A percentile compares a stretch with the other conserved stretches of the same genome.
Conservation (phyloP, 2,888 invertebrate species). For the Cephus pygmeus region DNA sequence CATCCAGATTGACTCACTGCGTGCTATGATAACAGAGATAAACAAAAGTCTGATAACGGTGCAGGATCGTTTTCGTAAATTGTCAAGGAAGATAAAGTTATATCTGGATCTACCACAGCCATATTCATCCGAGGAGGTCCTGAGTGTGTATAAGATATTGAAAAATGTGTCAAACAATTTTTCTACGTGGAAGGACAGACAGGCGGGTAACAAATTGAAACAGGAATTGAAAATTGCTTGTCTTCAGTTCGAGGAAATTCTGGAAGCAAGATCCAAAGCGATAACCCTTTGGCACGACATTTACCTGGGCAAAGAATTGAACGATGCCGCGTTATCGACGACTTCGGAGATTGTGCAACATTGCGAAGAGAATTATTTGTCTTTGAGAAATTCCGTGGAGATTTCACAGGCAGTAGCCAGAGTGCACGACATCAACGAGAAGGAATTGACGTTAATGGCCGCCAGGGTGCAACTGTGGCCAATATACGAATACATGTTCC, state of each 20-base stretch:
- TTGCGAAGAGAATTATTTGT: constrained; percentile 28
- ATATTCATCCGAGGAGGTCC: constrained; percentile 39
- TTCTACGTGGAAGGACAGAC: constrained; percentile 31
- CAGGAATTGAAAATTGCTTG: constrained; percentile 40
- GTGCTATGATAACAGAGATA: constrained; percentile 46
- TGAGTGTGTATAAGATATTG: constrained; percentile 33
- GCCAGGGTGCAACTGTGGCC: constrained; percentile 69
- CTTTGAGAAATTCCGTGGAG: constrained; percentile 29
- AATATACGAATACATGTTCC: constrained; percentile 69
- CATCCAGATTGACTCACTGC: constrained; percentile 44
- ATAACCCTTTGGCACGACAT: constrained; percentile 43
- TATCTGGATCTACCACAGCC: constrained; percentile 42
- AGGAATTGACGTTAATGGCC: constrained; percentile 43
- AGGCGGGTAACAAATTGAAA: constrained; percentile 23
- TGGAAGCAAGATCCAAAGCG: constrained; percentile 30
- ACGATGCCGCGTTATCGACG: constrained; percentile 21
- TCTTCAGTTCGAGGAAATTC: constrained; percentile 34
- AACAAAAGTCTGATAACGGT: constrained; percentile 32
- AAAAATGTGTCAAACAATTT: constrained; percentile 32
- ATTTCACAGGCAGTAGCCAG: constrained; percentile 22
- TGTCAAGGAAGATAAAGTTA: constrained; percentile 48
- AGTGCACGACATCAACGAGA: constrained; percentile 16
- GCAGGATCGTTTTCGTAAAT: constrained; percentile 48
- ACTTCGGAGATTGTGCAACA: constrained; percentile 34
- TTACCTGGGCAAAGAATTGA: constrained; percentile 33